Evolutionary conservation across 1,140 invertebrate species (phyloP).

Genomic region (Ceratosolen solmsi): DNA sequence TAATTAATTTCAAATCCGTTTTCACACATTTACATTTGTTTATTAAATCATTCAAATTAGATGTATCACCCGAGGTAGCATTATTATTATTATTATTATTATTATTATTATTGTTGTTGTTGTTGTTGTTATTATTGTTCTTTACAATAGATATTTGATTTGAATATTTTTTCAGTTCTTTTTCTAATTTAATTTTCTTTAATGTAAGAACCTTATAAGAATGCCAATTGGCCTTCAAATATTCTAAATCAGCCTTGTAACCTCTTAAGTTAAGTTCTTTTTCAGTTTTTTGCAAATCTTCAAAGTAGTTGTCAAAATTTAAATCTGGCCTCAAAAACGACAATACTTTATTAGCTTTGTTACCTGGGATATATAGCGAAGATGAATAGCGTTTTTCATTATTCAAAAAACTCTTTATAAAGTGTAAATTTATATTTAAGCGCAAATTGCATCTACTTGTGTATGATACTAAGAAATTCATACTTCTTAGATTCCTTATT

Average conservation of each 20-base stretch:
- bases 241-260: slow-evolving; percentile 69
- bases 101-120: too few species aligned
- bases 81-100: slow-evolving; percentile 60
- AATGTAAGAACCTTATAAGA: slow-evolving; percentile 71
- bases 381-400: slow-evolving; percentile 67
- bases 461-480: not conserved
- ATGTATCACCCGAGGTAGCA: slow-evolving; percentile 63
- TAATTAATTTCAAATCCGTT: slow-evolving; percentile 77
- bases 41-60: slow-evolving; percentile 72
- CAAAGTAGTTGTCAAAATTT: slow-evolving; percentile 75
- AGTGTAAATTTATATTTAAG: not conserved
- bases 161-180: slow-evolving; percentile 59
- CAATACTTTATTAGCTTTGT: slow-evolving; percentile 76
- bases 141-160: too few species aligned
- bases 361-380: slow-evolving; percentile 78
- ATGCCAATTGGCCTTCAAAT: slow-evolving; percentile 73
- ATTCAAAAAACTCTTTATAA: not conserved
- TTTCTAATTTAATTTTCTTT: slow-evolving; percentile 69
- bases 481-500: not conserved
- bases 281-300: slow-evolving; percentile 70
- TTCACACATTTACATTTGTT: slow-evolving; percentile 74
- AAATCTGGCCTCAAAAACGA: slow-evolving; percentile 77
- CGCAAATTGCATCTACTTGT: not conserved
- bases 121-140: too few species aligned
- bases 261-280: slow-evolving; percentile 72